Evolutionary conservation across 1,140 invertebrate genomes (phyloP), one percentile per base, ranked within the genome.

Genomic region (Diploscapter pachys): DNA sequence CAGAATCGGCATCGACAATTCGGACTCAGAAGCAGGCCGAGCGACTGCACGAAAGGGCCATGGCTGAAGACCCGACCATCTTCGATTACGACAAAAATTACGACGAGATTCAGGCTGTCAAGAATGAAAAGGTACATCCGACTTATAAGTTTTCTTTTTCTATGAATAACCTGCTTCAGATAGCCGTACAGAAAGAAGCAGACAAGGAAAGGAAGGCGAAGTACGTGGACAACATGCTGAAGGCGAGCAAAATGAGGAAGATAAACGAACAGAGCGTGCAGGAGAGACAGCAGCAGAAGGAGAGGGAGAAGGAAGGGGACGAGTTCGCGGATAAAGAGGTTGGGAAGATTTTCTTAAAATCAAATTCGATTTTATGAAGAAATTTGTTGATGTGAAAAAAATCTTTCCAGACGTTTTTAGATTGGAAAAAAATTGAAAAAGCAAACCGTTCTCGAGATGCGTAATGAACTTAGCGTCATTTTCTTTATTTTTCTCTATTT

Each of bases 301-400:
- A 82, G 72, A 66, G 81, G 49, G 76, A 79, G 64, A 72, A 72
- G 65, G 81, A 82, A 62, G 75, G 73, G 1, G 79, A 73, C 9
- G 63, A 81, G 52, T 82, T 79, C 69, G 72, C n/a, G 6, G 81
- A 82, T 56, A 82, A 82, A 56, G 81, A 82, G 57, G 80, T 80
- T 11, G 31, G 31, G 1, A 31, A 1, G 31, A 31, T 6, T 31
- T 31, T 31, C 31, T 31, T 31, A 31, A 31, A 31, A 31, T 31
- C 31, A 31, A 31, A 31, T 31, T 31, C 31, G 31, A 31, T 31
- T 31, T 31, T 31, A 31, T 31, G 31, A 31, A 31, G 31, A 31
- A 31, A 2, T 68, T 68, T 50, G 13, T 59, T 13, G 31, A 9
- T 65, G n/a, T 49, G 9, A 65, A 48, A 65, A 6, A 9, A 2